phyloP scores from a whole-genome alignment of 2,113 vertebrate genomes.

The Diglossa brunneiventris region DNA sequence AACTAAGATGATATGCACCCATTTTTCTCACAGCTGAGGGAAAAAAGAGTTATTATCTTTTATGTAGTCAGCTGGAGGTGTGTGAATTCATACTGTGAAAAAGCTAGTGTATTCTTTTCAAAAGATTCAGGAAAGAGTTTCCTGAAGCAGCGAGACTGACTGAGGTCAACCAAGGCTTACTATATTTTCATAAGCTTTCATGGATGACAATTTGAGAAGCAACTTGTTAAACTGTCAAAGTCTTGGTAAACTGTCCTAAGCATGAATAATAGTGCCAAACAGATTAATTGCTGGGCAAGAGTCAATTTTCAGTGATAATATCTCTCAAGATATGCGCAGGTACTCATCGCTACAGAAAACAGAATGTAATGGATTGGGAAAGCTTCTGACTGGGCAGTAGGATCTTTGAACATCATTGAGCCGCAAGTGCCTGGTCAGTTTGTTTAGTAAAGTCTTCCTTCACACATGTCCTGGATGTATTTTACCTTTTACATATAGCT shows the following conservation, averaged over 20 bases:
- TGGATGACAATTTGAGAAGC: background rate
- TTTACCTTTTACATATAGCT: background rate
- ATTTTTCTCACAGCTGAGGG: background rate
- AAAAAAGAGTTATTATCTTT: background rate
- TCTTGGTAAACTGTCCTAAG: background rate
- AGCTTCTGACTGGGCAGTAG: background rate
- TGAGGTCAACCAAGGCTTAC: background rate
- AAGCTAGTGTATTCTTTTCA: background rate
- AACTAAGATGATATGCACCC: background rate
- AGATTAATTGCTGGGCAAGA: background rate
- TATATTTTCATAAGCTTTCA: background rate
- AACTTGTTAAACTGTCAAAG: background rate
- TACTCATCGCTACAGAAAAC: background rate
- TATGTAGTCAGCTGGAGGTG: background rate
- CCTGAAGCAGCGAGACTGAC: background rate
- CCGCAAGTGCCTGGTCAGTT: rapidly evolving
- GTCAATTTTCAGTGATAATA: background rate
- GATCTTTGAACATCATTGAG: background rate
- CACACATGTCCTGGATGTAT: background rate
- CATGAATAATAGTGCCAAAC: background rate
- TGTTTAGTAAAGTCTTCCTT: background rate
- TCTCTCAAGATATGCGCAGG: background rate
- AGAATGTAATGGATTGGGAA: background rate
- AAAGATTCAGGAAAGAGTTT: background rate
- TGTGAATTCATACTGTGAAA: background rate